Base-by-base conservation (phyloP, 2,888 invertebrate species). In the Doris montereyensis region DNA sequence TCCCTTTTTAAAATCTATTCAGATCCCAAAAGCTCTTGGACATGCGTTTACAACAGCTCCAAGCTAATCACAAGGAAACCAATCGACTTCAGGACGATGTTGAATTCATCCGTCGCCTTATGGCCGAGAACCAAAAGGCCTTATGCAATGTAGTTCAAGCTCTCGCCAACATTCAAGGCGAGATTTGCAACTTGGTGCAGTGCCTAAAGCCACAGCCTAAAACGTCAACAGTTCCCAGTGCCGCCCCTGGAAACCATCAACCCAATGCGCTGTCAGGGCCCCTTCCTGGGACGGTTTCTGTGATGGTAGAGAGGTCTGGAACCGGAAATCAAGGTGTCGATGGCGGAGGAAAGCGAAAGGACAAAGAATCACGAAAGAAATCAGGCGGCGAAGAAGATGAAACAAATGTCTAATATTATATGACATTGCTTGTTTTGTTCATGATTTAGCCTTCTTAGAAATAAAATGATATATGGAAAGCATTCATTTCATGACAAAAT, bases 121-220 rank as follows among this genome's bases (percentile, higher is more conserved):
- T 91, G 89, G 88, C 89, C 1, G 91, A 91, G 83, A 91, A 91
- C 83, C 91, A 91, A 79, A 91, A 91, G 81, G 91, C 91, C 5
- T 84, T 91, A 83, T 87, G 86, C 75, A 90, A 90, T 76, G 88
- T 91, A 24, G 89, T 91, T 21, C 89, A 89, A 41, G 91, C 90
- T 21, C 84, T 91, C 71, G 83, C 88, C 52, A 90, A 90, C 77
- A 90, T 91, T 79, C 91, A 91, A 82, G 89, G 89, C 58, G 90
- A 90, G 82, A 90, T 90, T 28, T 87, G 87, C 5, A 86, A 85
- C 79, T 81, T 89, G 57, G 89, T 87, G 1, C 88, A 86, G 81
- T 89, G 88, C 83, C 82, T 89, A 26, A 83, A 86, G 8, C 88
- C 88, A 17, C 79, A 84, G 13, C 84, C 85, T 1, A 78, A 82